Evolutionary conservation across 2,888 invertebrate genomes (phyloP), one percentile per base, ranked within the genome.

Genomic region (Drosophila stalkeri): DNA sequence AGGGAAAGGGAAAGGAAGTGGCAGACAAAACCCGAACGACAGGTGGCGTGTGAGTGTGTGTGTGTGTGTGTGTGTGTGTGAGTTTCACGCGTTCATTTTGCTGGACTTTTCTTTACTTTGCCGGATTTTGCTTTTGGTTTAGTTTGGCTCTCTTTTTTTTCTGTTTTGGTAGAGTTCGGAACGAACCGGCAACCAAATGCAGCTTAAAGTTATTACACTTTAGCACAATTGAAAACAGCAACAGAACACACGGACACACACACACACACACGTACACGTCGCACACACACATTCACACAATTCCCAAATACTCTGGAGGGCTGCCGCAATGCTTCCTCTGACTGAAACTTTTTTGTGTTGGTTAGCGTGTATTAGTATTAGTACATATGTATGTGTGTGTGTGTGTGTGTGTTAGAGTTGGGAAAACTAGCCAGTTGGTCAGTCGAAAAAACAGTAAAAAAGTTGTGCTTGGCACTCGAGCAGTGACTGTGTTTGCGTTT

Each of bases 151-250:
- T 6, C 5, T n/a, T 49, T n/a, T 16, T 31, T 49, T 31, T 49
- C 18, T 49, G 31, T 49, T 49, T 81, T 78, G 66, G 16, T 27
- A 14, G 64, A 75, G 71, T 60, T 68, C 51, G 70, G 64, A 56
- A 27, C 57, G 46, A 46, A 16, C 44, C 27, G 27, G 44, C 5
- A 2, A 43, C 56, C 56, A 57, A 57, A 33, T 20, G 35, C 51
- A 66, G 78, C 67, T 68, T 64, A 81, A 78, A 81, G 76, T 81
- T 81, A 76, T 81, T 75, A 68, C 72, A 68, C 78, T 75, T 52
- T 39, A 64, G 78, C 64, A 70, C 75, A 80, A 81, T 80, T 69
- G 77, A 72, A 71, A 80, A 66, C 37, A 23, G 70, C 56, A 62
- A 71, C 44, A 41, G 47, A 73, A 60, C 73, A 80, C 64, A 77